Evolutionary conservation across 92 coral and sea anemone species (phyloP), one percentile per base, ranked within the genome.

Genomic region (Porites lobata): DNA sequence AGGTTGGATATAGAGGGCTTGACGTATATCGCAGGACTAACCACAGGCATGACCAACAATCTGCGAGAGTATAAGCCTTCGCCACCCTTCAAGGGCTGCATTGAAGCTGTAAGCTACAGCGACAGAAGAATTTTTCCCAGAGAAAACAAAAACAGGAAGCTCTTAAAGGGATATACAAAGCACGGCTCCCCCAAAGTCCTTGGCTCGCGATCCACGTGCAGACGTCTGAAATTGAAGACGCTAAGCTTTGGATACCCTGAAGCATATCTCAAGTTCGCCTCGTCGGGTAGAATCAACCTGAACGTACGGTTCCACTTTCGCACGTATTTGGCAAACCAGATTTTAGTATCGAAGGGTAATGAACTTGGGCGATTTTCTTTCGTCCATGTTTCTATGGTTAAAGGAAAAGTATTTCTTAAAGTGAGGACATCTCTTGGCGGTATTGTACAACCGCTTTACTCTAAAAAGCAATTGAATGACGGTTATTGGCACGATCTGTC

Each of bases 401-500:
- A 85, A 12, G 96, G 95, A 21, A 77, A 82, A 18, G 13, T 75
- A 9, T 29, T 64, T 62, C 72, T 96, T 9, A 92, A 90, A 58
- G 74, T 96, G 47, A 94, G 92, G 76, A 73, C 91, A 29, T 51
- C 77, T 3, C 43, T 82, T 13, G 78, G 84, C 47, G 86, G 79
- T 32, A 86, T 82, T 50, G 71, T 77, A 19, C 75, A 93, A 76
- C 57, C 73, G 75, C 74, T 96, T 19, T 85, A 81, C 32, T 74
- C 85, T 0, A 96, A 94, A 47, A 82, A 89, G 80, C 86, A 79
- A 72, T 92, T 95, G 66, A 92, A 94, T 80, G 98, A 96, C 76
- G 99, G 99, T 3, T 78, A 82, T 76, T 96, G 99, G 99, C 99
- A 96, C 72, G 84, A 89, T 62, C 89, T 95, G 54, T 79, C 85